phyloP scores from a whole-genome alignment of 2,113 vertebrate species.

The Daphoenositta chrysoptera region DNA sequence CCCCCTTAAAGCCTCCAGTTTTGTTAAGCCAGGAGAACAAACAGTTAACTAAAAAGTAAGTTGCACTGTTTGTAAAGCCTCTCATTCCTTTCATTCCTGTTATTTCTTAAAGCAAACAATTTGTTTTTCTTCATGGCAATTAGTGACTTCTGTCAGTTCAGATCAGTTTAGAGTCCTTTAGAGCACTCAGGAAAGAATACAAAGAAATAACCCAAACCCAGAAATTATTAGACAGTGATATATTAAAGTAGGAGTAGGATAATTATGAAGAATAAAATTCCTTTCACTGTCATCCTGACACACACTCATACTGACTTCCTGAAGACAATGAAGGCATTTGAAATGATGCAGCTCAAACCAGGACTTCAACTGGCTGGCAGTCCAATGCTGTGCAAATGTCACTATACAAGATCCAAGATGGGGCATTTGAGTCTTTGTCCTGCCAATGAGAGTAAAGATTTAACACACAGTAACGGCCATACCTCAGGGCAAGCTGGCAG shows the following conservation, averaged over 20 bases:
- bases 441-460: not conserved
- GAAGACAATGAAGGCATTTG: not conserved
- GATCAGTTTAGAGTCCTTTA: not conserved
- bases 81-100: not conserved
- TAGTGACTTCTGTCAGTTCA: not conserved
- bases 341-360: not conserved
- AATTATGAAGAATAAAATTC: not conserved
- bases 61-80: not conserved
- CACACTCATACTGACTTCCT: not conserved
- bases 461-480: not conserved
- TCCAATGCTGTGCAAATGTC: not conserved
- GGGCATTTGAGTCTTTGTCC: not conserved
- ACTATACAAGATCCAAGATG: not conserved
- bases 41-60: not conserved
- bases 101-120: not conserved
- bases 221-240: not conserved
- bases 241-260: not conserved
- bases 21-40: not conserved
- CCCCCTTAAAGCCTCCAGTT: rapidly evolving
- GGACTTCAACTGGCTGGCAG: not conserved
- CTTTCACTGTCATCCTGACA: not conserved
- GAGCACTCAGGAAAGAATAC: not conserved
- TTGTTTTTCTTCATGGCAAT: not conserved
- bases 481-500: not conserved
- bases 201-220: not conserved